phyloP scores from a whole-genome alignment of 2,797 vertebrate genomes.

The Mus minutoides region DNA sequence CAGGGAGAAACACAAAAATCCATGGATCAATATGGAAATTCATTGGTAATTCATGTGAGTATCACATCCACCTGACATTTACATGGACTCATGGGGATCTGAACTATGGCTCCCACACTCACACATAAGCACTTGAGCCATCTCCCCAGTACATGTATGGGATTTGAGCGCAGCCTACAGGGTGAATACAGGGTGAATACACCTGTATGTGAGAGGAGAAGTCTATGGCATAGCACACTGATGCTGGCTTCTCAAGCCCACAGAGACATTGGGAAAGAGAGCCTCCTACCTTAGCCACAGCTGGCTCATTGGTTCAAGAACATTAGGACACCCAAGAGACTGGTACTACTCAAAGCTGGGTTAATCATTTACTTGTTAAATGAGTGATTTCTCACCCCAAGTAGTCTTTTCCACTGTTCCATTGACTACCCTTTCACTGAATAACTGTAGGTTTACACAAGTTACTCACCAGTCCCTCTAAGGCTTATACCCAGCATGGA shows the following conservation, averaged over 20 bases:
- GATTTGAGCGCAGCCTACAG: neutral
- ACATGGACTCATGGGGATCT: too few species aligned
- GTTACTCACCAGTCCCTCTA: rapidly evolving
- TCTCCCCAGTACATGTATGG: neutral
- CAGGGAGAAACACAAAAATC: neutral
- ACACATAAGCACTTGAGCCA: neutral
- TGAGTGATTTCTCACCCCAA: neutral
- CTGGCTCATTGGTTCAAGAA: neutral
- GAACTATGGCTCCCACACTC: neutral
- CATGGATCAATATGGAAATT: neutral
- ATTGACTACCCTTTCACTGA: neutral
- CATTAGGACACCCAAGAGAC: neutral
- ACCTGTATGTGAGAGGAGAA: rapidly evolving
- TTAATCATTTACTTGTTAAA: neutral
- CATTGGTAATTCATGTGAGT: neutral
- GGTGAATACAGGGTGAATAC: neutral
- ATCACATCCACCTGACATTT: neutral
- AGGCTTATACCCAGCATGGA: rapidly evolving
- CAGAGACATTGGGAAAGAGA: rapidly evolving
- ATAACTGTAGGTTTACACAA: neutral
- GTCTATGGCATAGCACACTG: rapidly evolving
- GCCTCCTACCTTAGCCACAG: too few species aligned
- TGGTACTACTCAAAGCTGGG: rapidly evolving
- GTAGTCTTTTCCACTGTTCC: neutral
- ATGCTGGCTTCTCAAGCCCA: rapidly evolving